Base-by-base conservation (phyloP, 2,113 vertebrate genomes). In the Nannobrachium achirus region DNA sequence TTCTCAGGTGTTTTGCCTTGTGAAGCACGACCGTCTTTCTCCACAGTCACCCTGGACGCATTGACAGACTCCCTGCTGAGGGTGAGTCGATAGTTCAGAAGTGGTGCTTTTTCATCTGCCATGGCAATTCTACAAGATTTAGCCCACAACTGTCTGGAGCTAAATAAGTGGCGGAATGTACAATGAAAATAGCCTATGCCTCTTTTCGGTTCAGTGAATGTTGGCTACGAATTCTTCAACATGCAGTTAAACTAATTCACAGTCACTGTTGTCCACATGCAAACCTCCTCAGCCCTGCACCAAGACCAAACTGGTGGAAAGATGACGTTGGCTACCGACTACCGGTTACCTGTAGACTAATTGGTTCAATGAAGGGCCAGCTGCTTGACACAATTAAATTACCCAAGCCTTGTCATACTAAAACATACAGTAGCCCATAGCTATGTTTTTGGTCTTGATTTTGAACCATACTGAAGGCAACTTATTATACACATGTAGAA, bases 1-100 rank as follows among this genome's bases (percentile, higher is more conserved):
- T 95, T 94, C 6, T 49, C 65, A n/a, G 9, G 1, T 73, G 41
- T 69, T 66, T 78, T 73, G 56, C 10, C 52, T 10, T 14, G 7
- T 56, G 57, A 33, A 33, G 7, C 39, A 6, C 42, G 60, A 5
- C 42, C 49, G 6, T 7, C 5, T 18, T 7, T 50, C 7, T 48
- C 51, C 59, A 38, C 8, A 65, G 33, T 18, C 1, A 51, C 3
- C 8, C 61, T 40, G 13, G 77, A 51, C 8, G 40, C 76, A 40
- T 63, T 8, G 2, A 18, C 56, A 3, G 76, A 58, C 19, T 78
- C 81, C 14, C 46, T 69, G 46, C 59, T 63, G 59, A 84, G 82
- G 60, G 80, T 91, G 44, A 95, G 92, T 63, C 94, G 90, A 74
- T 95, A 95, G 33, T 94, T 91, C 4, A 95, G 82, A 16, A 95